Conservation (phyloP, 1,140 invertebrate genomes). For the Drosophila saltans region DNA sequence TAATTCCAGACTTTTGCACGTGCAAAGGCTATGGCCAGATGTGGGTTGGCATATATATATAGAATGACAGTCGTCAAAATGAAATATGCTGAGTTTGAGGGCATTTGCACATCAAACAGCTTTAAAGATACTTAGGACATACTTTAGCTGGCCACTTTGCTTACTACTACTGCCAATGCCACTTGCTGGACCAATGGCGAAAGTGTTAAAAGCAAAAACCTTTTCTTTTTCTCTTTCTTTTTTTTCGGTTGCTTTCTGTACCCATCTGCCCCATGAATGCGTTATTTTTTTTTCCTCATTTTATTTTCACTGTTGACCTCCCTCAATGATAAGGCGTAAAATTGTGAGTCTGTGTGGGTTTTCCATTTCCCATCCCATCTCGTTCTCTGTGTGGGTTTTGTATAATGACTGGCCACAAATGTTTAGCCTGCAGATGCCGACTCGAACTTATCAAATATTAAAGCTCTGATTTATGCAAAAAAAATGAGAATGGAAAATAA, state of each 20-base stretch:
- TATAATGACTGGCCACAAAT: conserved; percentile 54
- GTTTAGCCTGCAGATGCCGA: conserved; percentile 33
- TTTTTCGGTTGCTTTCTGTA: neutral
- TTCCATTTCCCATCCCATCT: too few relatives aligned
- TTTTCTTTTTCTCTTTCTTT: conserved; percentile 18
- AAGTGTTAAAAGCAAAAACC: conserved; percentile 60
- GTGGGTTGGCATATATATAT: neutral
- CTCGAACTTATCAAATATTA: conserved; percentile 60
- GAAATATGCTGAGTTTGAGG: conserved; percentile 70
- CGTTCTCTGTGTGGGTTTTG: conserved; percentile 18
- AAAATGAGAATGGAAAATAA: neutral
- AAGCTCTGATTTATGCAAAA: conserved; percentile 62
- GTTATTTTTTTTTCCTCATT: conserved; percentile 15
- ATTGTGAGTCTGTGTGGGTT: neutral
- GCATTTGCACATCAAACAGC: conserved; percentile 78
- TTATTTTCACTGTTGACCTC: neutral
- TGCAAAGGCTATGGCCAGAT: conserved; percentile 29
- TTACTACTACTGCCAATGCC: conserved; percentile 28
- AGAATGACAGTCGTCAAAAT: conserved; percentile 25
- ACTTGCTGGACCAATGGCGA: conserved; percentile 27
- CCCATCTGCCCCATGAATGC: neutral
- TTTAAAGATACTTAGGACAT: conserved; percentile 64
- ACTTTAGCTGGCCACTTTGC: conserved; percentile 62
- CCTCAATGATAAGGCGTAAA: conserved; percentile 39
- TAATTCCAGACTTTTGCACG: conserved; percentile 68